Evolutionary conservation across 2,797 vertebrate genomes (phyloP), one percentile per base, ranked within the genome.

Genomic region (Bryconaethiops microstoma): DNA sequence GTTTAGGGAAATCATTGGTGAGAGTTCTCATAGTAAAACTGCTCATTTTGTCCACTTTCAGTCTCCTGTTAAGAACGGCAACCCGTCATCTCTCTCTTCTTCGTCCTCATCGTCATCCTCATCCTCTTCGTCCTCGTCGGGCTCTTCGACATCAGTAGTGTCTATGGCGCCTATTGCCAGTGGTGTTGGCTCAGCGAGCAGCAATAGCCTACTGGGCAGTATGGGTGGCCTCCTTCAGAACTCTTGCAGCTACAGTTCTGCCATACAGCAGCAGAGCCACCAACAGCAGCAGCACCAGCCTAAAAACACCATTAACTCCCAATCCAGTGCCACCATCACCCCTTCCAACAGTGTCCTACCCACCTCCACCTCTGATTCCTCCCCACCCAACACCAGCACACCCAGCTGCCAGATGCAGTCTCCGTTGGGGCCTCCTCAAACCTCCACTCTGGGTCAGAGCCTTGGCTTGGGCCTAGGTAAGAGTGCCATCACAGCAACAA

Each of bases 51-150:
- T 35, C 35, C 35, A 3, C 4, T 35, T 35, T 35, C 90, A 98
- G 97, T 97, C 96, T 64, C 96, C 97, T 54, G 97, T 97, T 88
- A 98, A 98, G 94, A 97, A 97, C 0, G 96, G 96, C 88, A 94
- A 95, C 86, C 92, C 35, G 35, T 35, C 95, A 87, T 96, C 94
- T 76, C 89, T 93, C 19, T 95, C 93, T n/a, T 95, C 94, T 40
- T 94, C 94, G 84, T 95, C 94, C 21, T 95, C 93, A 74, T 94
- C 94, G n/a, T 90, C 93, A 79, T 94, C 94, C 35, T 95, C 94
- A 4, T 96, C 96, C 80, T 97, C 94, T 10, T 91, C 95, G 69
- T 94, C 94, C 62, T 95, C 94, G 35, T 35, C 35, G 35, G 35
- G 35, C 35, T 35, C 35, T 35, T 35, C 35, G 4, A 35, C 29